Base-by-base conservation (phyloP, 2,113 vertebrate genomes). In the Sturnira hondurensis region DNA sequence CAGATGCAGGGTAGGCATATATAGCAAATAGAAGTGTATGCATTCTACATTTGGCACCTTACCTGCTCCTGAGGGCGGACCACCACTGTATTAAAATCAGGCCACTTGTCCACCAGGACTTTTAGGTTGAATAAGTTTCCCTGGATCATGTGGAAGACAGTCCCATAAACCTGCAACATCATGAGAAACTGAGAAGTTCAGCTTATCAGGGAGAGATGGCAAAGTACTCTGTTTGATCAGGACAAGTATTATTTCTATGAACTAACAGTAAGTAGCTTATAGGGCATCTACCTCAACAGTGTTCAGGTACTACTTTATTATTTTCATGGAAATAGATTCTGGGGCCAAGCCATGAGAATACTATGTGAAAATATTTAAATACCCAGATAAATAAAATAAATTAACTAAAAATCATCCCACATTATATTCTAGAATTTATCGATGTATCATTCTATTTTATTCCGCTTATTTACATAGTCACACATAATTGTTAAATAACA, bases 61-160 rank as follows among this genome's bases (percentile, higher is more conserved):
- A 97, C 94, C 94, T 96, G 61, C 50, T 96, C 92, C 63, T 90
- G 86, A 67, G 97, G 97, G 16, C 91, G 94, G 17, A 97, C 19
- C 16, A 97, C 86, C 43, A 96, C 97, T 11, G 97, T 97, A 4
- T 70, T 93, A 70, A 96, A 97, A 67, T 96, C 89, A 76, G 97
- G 97, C 97, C 97, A 97, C 38, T 86, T 97, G 86, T 97, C 97
- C 9, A 97, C 97, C 24, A 97, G 2, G 7, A 74, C 97, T 43
- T 96, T 97, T 28, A 96, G 70, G 0, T 93, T 97, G 80, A 97
- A 97, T 0, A 95, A 94, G 26, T 97, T 97, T 71, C 97, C 95
- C 19, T 81, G 86, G 14, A 67, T 96, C 12, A 97, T 94, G 38
- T 97, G 93, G 61, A 76, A 95, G 43, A 97, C 1, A 0, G 97